phyloP scores from a whole-genome alignment of 2,888 invertebrate genomes.

The Stratiomys singularior region DNA sequence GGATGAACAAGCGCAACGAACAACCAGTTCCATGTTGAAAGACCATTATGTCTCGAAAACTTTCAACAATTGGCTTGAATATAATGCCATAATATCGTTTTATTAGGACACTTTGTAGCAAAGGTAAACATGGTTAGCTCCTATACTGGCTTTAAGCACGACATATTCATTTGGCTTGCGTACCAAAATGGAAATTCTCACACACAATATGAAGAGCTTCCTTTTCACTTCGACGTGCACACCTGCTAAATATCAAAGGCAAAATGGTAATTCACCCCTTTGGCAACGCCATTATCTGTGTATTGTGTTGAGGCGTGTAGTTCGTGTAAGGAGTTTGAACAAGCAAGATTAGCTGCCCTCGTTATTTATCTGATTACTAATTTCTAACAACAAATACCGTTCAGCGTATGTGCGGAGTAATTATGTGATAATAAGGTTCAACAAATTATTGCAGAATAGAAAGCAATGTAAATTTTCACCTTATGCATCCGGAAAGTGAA shows the following conservation, averaged over 20 bases:
- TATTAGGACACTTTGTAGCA: slow-evolving; percentile 50
- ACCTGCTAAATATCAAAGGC: slow-evolving; percentile 24
- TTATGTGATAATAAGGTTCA: background rate
- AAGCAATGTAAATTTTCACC: too few relatives aligned
- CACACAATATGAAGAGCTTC: slow-evolving; percentile 33
- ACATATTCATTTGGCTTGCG: slow-evolving; percentile 26
- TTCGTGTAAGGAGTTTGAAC: background rate
- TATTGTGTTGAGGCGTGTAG: background rate
- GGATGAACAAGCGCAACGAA: slow-evolving; percentile 16
- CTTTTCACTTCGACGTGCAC: slow-evolving; percentile 25
- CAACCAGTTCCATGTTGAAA: slow-evolving; percentile 47
- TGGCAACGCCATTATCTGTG: background rate
- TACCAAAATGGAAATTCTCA: background rate
- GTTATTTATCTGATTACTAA: slow-evolving; percentile 1
- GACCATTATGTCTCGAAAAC: slow-evolving; percentile 49
- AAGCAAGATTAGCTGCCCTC: background rate
- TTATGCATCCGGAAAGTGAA: too few relatives aligned
- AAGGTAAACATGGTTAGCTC: slow-evolving; percentile 49
- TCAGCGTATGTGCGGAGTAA: background rate
- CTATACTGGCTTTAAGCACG: slow-evolving; percentile 45
- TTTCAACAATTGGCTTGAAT: slow-evolving; percentile 50
- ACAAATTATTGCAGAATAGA: too few relatives aligned
- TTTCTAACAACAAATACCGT: background rate
- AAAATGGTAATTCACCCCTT: slow-evolving; percentile 4
- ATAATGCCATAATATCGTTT: slow-evolving; percentile 50